Conservation (phyloP, 1,140 invertebrate species). For the Hyphantria cunea region DNA sequence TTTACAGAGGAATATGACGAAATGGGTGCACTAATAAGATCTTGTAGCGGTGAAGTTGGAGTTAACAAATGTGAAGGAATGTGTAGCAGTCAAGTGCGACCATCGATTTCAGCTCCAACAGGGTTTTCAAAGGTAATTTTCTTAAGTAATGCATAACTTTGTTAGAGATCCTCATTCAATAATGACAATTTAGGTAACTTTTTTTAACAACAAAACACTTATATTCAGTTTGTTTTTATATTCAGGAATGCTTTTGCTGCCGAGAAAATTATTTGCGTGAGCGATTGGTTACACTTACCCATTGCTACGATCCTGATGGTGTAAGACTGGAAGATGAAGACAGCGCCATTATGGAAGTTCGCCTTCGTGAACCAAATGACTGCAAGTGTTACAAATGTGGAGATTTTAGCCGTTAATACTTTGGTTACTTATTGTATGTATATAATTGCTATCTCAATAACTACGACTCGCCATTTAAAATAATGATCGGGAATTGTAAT, state of each 20-base stretch:
- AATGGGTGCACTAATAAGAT: conserved; percentile 88
- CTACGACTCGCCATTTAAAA: neutral
- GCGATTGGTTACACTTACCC: conserved; percentile 88
- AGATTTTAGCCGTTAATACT: conserved; percentile 84
- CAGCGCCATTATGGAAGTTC: conserved; percentile 88
- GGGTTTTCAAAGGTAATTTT: conserved; percentile 92
- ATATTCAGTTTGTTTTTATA: neutral
- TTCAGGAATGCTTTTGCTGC: conserved; percentile 95
- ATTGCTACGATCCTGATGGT: conserved; percentile 94
- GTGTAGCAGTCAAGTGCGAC: conserved; percentile 94
- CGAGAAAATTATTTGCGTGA: conserved; percentile 92
- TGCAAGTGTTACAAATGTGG: conserved; percentile 96
- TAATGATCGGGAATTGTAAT: conserved; percentile 7
- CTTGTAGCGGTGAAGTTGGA: conserved; percentile 92
- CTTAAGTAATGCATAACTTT: too few relatives aligned
- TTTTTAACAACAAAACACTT: too few relatives aligned
- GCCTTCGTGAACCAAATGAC: conserved; percentile 91
- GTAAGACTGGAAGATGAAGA: conserved; percentile 85
- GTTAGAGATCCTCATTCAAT: too few relatives aligned
- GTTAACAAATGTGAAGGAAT: conserved; percentile 95
- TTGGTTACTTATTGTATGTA: neutral
- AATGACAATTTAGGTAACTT: too few relatives aligned
- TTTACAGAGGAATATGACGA: conserved; percentile 92
- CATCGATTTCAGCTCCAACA: conserved; percentile 92
- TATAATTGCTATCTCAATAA: neutral